Evolutionary conservation across 2,888 invertebrate species (phyloP).

Genomic region (Phyto melanocephala): DNA sequence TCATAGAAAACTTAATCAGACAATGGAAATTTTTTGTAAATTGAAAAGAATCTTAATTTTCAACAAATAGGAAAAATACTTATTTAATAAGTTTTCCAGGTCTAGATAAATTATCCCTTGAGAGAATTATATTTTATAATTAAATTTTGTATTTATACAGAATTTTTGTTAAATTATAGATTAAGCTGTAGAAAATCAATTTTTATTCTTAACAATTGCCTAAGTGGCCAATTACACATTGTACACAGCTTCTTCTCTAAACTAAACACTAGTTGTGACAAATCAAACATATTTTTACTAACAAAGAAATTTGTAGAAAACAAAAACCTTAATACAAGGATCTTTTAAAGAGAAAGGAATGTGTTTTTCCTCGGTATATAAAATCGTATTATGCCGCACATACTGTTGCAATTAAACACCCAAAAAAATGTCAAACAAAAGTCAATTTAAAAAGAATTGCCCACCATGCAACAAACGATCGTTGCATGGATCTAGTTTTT

Average conservation of each 20-base stretch:
- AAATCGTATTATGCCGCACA: slow-evolving; percentile 39
- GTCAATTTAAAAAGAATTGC: slow-evolving; percentile 36
- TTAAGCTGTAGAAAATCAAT: too few species aligned
- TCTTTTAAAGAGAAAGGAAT: slow-evolving; percentile 25
- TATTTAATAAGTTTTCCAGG: too few species aligned
- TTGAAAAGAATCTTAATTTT: too few species aligned
- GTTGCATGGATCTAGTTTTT: slow-evolving; percentile 7
- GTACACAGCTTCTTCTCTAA: not conserved
- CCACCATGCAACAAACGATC: slow-evolving; percentile 39
- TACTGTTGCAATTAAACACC: slow-evolving; percentile 55
- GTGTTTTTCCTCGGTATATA: not conserved
- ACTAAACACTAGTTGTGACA: not conserved
- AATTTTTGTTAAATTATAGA: too few species aligned
- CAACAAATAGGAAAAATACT: too few species aligned
- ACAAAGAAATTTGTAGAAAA: not conserved
- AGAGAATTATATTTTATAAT: too few species aligned
- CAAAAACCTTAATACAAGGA: not conserved
- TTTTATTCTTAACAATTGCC: not conserved
- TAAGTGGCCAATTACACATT: slow-evolving; percentile 22
- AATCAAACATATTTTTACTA: not conserved
- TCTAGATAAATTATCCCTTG: too few species aligned
- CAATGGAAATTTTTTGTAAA: too few species aligned
- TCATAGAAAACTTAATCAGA: too few species aligned
- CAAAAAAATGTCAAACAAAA: slow-evolving; percentile 53
- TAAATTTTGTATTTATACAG: too few species aligned